Evolutionary conservation across 2,888 invertebrate genomes (phyloP).

Genomic region (Heliconius ethilla): DNA sequence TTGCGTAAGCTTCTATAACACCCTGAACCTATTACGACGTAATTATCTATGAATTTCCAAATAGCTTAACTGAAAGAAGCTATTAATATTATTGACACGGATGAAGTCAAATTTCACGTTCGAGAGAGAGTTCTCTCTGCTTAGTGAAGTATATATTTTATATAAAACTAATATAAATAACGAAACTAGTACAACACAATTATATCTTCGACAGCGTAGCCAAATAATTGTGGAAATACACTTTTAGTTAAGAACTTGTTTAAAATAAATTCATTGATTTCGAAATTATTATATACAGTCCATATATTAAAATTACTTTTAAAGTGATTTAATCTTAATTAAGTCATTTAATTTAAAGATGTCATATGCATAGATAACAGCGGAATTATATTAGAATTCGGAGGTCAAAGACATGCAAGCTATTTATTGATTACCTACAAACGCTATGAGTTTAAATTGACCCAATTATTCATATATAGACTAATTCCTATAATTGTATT

Average conservation of each 20-base stretch:
- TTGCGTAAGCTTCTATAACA: not conserved
- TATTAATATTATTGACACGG: too few species aligned
- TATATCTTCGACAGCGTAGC: not conserved
- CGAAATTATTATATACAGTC: not conserved
- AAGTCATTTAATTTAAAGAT: slow-evolving; percentile 15
- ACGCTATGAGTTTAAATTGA: slow-evolving; percentile 51
- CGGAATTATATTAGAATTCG: slow-evolving; percentile 32
- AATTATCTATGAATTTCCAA: not conserved
- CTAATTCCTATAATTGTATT: slow-evolving; percentile 48
- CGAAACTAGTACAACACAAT: too few species aligned
- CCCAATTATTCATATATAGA: slow-evolving; percentile 49
- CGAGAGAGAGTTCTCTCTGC: too few species aligned
- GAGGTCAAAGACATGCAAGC: slow-evolving; percentile 64
- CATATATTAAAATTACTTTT: not conserved
- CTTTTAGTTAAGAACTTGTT: slow-evolving; percentile 8
- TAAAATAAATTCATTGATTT: not conserved
- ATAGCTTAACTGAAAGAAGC: too few species aligned
- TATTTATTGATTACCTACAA: slow-evolving; percentile 56
- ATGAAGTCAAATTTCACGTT: too few species aligned
- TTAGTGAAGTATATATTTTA: not conserved
- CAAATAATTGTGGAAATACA: not conserved
- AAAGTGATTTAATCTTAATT: slow-evolving; percentile 14
- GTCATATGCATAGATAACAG: slow-evolving; percentile 11
- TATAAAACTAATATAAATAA: not conserved
- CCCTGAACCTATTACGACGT: not conserved